Base-by-base conservation (phyloP, 2,797 vertebrate genomes). In the Pangasius larnaudii region DNA sequence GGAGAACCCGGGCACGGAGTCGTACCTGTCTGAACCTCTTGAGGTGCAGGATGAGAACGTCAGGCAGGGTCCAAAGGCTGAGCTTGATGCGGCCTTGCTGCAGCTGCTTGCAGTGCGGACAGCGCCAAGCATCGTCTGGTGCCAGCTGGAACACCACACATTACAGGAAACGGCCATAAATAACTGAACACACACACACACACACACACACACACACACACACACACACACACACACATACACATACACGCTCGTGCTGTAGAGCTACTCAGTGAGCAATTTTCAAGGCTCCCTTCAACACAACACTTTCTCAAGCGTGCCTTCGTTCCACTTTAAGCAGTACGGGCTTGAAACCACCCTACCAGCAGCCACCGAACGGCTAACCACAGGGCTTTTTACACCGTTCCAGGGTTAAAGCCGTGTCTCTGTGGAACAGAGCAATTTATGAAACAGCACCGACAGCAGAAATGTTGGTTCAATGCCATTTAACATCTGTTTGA, bases 1-100 rank as follows among this genome's bases (percentile, higher is more conserved):
- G 33, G 56, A 46, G 39, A 46, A 63, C 59, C 24, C 6, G 1
- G 80, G 56, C 49, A 2, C 13, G 9, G 39, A 19, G 8, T 63
- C 77, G 22, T 95, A 99, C 99, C 98, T 99, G 99, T 89, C 98
- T 96, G 93, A 99, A 99, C 87, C 99, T 96, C 94, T 99, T 99
- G 77, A 99, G 96, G 89, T 99, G 99, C 88, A 99, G 95, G 88
- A 99, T 99, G 69, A 99, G 98, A 89, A 99, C 97, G 82, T 99
- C 99, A 0, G 99, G 99, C 87, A 99, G 95, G 4, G 99, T 99
- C 99, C 99, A 99, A 90, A 99, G 95, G 95, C 98, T 99, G 90
- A 99, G 95, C 27, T 99, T 99, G 90, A 99, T 99, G 93, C 97
- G 98, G n/a, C 99, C 99, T 92, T 99, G 98, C 95, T 99, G 99